Conservation (phyloP, 2,797 vertebrate genomes). For the Cygnus olor region DNA sequence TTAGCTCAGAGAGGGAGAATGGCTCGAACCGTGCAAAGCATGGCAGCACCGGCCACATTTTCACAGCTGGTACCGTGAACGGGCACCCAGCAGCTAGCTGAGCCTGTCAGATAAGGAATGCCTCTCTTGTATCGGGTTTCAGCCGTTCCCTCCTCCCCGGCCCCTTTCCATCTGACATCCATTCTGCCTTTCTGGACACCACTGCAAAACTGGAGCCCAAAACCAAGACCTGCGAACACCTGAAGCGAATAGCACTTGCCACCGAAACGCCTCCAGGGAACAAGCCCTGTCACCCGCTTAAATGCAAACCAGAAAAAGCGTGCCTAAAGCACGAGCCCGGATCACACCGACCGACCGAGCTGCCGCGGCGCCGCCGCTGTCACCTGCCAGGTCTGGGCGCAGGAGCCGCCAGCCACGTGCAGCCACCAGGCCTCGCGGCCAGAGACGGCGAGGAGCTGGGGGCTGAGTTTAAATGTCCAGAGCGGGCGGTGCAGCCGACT, state of each 20-base stretch:
- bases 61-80: background rate
- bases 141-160: background rate
- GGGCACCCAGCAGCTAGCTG: background rate
- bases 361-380: accelerated
- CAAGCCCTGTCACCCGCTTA: background rate
- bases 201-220: background rate
- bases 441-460: background rate
- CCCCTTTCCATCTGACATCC: background rate
- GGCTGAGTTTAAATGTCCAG: background rate
- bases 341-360: accelerated
- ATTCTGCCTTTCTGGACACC: background rate
- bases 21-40: accelerated
- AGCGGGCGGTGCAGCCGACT: accelerated
- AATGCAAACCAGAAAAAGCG: background rate
- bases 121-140: background rate
- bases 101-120: conserved; percentile 21
- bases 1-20: background rate
- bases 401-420: background rate
- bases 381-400: background rate
- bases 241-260: background rate
- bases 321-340: background rate
- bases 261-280: background rate
- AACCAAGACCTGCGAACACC: background rate
- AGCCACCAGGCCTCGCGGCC: accelerated
- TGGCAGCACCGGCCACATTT: background rate